phyloP scores from a whole-genome alignment of 2,113 vertebrate species.

The Lampris megalopsis region DNA sequence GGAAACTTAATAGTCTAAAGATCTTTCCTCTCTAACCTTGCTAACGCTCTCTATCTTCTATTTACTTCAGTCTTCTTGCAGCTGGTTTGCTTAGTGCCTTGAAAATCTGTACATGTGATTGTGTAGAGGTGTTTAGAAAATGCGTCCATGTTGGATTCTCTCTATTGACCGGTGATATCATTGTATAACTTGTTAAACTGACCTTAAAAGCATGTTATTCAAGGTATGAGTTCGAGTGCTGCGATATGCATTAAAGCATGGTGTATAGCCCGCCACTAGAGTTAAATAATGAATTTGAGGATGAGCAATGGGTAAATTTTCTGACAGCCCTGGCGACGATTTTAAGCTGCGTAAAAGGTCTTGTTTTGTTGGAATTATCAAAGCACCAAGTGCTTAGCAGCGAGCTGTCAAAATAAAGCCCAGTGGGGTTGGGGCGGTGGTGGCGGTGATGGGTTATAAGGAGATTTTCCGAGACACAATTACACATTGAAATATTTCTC shows the following conservation, averaged over 20 bases:
- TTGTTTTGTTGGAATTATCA: conserved; percentile 43
- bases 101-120: background rate
- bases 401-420: conserved; percentile 43
- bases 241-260: background rate
- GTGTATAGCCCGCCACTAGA: background rate
- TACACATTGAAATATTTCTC: conserved; percentile 14
- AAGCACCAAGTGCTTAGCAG: background rate
- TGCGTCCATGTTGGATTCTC: background rate
- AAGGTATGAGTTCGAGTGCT: conserved; percentile 17
- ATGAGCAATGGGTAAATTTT: background rate
- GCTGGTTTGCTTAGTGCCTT: conserved; percentile 6
- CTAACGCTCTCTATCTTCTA: conserved; percentile 23
- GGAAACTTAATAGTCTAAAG: background rate
- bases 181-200: conserved; percentile 1
- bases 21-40: conserved; percentile 37
- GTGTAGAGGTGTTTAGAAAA: conserved; percentile 10
- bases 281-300: background rate
- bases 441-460: background rate
- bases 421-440: background rate
- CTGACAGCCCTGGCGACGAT: conserved; percentile 24
- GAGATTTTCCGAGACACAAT: conserved; percentile 26
- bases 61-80: conserved; percentile 4
- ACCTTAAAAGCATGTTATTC: background rate
- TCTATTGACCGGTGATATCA: background rate
- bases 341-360: conserved; percentile 28